A percentile compares a stretch with the other conserved stretches of the same genome.
phyloP scores from a whole-genome alignment of 1,140 invertebrate genomes.

The Drosophila nasuta region DNA sequence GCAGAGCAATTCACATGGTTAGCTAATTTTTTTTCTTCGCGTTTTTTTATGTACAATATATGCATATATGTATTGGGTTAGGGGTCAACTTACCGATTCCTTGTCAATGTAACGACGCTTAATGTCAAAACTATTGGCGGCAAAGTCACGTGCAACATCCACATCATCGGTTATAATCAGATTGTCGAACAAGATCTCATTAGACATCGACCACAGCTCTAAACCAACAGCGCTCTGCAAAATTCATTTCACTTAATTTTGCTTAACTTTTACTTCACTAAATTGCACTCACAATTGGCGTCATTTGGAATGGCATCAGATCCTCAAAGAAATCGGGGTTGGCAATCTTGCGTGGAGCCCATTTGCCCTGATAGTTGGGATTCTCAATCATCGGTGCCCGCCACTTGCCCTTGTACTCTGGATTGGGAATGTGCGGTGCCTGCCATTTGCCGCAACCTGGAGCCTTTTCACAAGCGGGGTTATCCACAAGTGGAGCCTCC shows the following conservation, averaged over 20 bases:
- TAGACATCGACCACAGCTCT: slow-evolving; percentile 99
- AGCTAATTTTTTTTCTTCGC: slow-evolving; percentile 24
- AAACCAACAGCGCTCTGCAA: slow-evolving; percentile 94
- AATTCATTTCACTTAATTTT: no score
- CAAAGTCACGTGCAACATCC: slow-evolving; percentile 92
- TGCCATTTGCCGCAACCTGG: slow-evolving; percentile 97
- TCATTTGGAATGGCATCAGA: slow-evolving; percentile 94
- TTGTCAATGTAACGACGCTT: slow-evolving; percentile 92
- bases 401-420: slow-evolving; percentile 97
- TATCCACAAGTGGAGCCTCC: slow-evolving; percentile 97
- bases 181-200: slow-evolving; percentile 97
- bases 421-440: slow-evolving; percentile 94
- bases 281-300: slow-evolving; percentile 94
- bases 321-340: slow-evolving; percentile 98
- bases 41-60: neutral
- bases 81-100: slow-evolving; percentile 89
- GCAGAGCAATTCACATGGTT: slow-evolving; percentile 35
- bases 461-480: slow-evolving; percentile 94
- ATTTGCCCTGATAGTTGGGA: slow-evolving; percentile 97
- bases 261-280: neutral
- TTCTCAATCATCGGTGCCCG: slow-evolving; percentile 95
- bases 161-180: slow-evolving; percentile 95
- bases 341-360: slow-evolving; percentile 93
- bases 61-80: no score
- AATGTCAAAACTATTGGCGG: slow-evolving; percentile 93